Conservation (phyloP, 2,797 vertebrate genomes). For the Oreochromis mossambicus region DNA sequence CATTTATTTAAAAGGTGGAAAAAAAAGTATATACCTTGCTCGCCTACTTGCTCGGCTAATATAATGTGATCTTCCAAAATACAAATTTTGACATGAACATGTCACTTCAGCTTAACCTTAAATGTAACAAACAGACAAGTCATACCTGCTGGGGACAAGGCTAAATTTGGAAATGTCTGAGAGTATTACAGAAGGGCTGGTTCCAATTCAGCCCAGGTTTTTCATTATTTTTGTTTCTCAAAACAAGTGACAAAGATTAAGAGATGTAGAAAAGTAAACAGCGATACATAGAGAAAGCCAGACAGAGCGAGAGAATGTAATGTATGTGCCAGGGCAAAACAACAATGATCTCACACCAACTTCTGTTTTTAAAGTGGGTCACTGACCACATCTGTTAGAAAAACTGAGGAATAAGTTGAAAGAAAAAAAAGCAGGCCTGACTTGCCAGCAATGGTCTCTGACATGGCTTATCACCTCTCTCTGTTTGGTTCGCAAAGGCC, state of each 20-base stretch:
- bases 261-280: conserved; percentile 2
- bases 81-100: conserved; percentile 24
- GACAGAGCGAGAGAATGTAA: conserved; percentile 5
- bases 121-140: neutral
- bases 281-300: conserved; percentile 15
- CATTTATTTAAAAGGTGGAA: neutral
- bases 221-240: neutral
- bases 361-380: conserved; percentile 59
- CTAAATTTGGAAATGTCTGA: conserved; percentile 14
- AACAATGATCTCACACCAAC: conserved; percentile 63
- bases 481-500: conserved; percentile 32
- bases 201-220: conserved; percentile 6
- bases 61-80: conserved; percentile 37
- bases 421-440: conserved; percentile 26
- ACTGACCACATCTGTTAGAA: conserved; percentile 55
- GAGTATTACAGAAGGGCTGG: neutral
- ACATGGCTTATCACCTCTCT: conserved; percentile 34
- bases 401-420: conserved; percentile 16
- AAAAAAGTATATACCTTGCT: neutral
- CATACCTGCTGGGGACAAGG: conserved; percentile 7
- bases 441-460: conserved; percentile 33
- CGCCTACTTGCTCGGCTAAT: neutral
- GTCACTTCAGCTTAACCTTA: conserved; percentile 29
- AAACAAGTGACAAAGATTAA: conserved; percentile 16
- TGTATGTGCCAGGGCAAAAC: conserved; percentile 29